Base-by-base conservation (phyloP, 2,113 vertebrate species). In the Campylomormyrus tamandua region DNA sequence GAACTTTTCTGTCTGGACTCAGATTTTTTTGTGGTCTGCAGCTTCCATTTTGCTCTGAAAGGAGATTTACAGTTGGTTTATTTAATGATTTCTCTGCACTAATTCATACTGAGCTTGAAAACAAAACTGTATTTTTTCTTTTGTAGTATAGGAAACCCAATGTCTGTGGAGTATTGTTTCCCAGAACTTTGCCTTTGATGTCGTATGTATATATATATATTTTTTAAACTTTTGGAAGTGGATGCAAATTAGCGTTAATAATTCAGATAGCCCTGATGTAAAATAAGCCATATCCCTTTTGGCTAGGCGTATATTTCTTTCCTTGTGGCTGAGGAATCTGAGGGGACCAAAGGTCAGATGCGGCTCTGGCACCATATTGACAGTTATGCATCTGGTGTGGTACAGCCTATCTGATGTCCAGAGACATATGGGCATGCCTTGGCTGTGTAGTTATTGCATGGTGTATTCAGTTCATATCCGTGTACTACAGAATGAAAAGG, bases 71-170 rank as follows among this genome's bases (percentile, higher is more conserved):
- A 87, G 31, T 42, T 80, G 74, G 74, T 42, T 45, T 83, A 45
- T 86, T 49, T 86, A 50, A 42, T 50, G 83, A 85, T 48, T 85
- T 86, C 46, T 50, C 84, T 50, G 46, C 84, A 86, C 45, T 86
- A 86, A 86, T 86, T 86, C 46, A 50, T n/a, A 50, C 46, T 50
- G 48, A 83, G 42, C 77, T 45, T 83, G 77, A 83, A 83, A 83
- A 39, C 42, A 42, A 19, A 83, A 83, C 83, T 50, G 46, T 50
- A 50, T 86, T 48, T 86, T 86, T 86, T 86, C 48, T 31, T 48
- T 27, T 86, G 31, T 50, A 50, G 84, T 52, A 86, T 27, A 86
- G 45, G 8, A 52, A 50, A 50, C 46, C 46, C 48, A 27, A 31
- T 27, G 48, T 48, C 45, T 50, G 46, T 86, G 46, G 48, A 8